Conservation (phyloP, 2,888 invertebrate genomes). For the Eremobia ochroleuca region DNA sequence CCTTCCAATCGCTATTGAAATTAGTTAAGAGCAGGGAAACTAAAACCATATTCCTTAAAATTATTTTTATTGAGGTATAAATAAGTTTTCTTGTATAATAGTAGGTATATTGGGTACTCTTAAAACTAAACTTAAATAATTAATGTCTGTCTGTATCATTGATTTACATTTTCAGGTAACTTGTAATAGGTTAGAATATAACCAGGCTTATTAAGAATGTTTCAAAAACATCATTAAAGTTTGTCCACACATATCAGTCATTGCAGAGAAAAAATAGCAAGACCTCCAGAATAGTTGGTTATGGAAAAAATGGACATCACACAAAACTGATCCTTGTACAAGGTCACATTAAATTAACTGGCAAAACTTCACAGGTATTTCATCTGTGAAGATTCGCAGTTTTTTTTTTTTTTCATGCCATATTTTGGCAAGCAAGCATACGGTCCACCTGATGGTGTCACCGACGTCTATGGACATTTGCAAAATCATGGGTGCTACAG, state of each 20-base stretch:
- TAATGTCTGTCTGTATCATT: background rate
- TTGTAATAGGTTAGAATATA: background rate
- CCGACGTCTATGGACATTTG: too few relatives aligned
- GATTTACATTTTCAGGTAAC: conserved; percentile 25
- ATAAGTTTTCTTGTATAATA: conserved; percentile 36
- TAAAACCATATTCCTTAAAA: conserved; percentile 11
- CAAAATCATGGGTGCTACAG: too few relatives aligned
- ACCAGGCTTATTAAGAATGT: background rate
- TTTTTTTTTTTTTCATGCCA: too few relatives aligned
- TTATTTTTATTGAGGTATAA: conserved; percentile 41
- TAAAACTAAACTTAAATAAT: conserved; percentile 29
- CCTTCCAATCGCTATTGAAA: background rate
- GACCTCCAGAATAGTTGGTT: background rate
- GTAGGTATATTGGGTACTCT: conserved; percentile 1
- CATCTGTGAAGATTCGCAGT: background rate
- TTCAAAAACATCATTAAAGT: background rate
- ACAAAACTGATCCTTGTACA: background rate
- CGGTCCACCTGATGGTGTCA: too few relatives aligned
- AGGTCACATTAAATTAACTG: background rate
- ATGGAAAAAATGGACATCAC: background rate
- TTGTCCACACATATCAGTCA: background rate
- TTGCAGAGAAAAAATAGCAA: background rate
- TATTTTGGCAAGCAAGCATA: too few relatives aligned
- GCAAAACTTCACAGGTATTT: background rate
- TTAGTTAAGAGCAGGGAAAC: conserved; percentile 1